phyloP scores from a whole-genome alignment of 2,888 invertebrate genomes.

The Mellilla xanthometata region DNA sequence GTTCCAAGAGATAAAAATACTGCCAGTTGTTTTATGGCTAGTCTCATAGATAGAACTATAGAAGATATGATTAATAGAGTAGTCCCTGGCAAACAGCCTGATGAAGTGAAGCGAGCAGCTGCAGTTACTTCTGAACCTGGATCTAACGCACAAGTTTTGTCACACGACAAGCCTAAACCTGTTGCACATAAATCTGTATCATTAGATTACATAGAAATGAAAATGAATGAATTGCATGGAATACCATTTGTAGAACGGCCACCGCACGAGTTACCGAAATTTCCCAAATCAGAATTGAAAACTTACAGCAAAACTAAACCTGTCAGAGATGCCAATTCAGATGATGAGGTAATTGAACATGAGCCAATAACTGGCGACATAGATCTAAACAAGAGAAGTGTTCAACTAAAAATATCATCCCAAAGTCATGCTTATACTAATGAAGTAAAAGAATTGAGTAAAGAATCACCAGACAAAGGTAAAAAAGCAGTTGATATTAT shows the following conservation, averaged over 20 bases:
- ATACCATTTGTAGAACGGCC: conserved; percentile 67
- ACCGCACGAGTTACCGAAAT: conserved; percentile 55
- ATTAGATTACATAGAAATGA: conserved; percentile 70
- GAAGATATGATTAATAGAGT: conserved; percentile 68
- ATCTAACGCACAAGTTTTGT: conserved; percentile 30
- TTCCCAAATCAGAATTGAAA: conserved; percentile 42
- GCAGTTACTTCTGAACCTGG: conserved; percentile 28
- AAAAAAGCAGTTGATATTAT: conserved; percentile 60
- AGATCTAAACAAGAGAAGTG: conserved; percentile 35
- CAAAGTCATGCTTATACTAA: no score
- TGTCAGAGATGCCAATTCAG: conserved; percentile 45
- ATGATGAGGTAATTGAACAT: conserved; percentile 56
- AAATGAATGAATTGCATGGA: conserved; percentile 76
- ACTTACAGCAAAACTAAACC: conserved; percentile 37
- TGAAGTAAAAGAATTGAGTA: no score
- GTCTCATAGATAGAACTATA: conserved; percentile 71
- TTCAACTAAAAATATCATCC: no score
- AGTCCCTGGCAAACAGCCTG: conserved; percentile 44
- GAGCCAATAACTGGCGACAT: conserved; percentile 54
- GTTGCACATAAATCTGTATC: conserved; percentile 23
- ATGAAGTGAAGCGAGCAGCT: conserved; percentile 40
- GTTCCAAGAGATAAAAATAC: conserved; percentile 49
- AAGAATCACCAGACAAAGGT: conserved; percentile 29
- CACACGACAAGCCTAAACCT: conserved; percentile 33
- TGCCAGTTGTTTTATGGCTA: conserved; percentile 36